Conservation (phyloP, 2,888 invertebrate species). For the Entomobrya multifasciata region DNA sequence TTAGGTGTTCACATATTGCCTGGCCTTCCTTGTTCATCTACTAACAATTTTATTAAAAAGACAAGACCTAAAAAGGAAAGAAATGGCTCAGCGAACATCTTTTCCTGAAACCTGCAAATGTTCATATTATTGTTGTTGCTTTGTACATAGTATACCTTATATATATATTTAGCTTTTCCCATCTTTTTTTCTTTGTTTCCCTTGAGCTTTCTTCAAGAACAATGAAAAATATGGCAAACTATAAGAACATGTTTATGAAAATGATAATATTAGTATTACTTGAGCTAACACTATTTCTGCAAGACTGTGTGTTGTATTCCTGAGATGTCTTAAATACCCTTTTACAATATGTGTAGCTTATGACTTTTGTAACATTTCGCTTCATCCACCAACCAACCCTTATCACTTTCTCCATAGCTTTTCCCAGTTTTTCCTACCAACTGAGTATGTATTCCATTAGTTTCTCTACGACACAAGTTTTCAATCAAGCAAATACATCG, state of each 20-base stretch:
- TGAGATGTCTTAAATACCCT: no score
- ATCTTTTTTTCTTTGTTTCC: slow-evolving; percentile 20
- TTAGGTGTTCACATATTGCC: neutral
- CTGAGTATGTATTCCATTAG: no score
- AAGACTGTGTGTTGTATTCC: no score
- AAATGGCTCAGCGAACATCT: slow-evolving; percentile 13
- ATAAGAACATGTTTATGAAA: neutral
- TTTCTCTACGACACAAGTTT: no score
- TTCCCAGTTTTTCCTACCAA: no score
- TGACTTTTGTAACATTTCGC: no score
- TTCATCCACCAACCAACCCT: no score
- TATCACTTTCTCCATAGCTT: no score
- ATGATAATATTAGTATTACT: no score
- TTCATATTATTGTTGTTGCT: neutral
- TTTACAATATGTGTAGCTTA: no score
- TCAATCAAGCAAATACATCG: no score
- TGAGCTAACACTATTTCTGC: neutral
- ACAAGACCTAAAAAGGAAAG: no score
- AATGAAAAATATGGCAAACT: neutral
- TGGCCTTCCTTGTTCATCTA: neutral
- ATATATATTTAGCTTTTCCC: neutral
- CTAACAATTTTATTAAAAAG: neutral
- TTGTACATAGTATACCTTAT: neutral
- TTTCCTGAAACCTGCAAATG: neutral
- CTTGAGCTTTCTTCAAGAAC: slow-evolving; percentile 5